Conservation (phyloP, 23 tunicate species). For the Diplosoma virens region DNA sequence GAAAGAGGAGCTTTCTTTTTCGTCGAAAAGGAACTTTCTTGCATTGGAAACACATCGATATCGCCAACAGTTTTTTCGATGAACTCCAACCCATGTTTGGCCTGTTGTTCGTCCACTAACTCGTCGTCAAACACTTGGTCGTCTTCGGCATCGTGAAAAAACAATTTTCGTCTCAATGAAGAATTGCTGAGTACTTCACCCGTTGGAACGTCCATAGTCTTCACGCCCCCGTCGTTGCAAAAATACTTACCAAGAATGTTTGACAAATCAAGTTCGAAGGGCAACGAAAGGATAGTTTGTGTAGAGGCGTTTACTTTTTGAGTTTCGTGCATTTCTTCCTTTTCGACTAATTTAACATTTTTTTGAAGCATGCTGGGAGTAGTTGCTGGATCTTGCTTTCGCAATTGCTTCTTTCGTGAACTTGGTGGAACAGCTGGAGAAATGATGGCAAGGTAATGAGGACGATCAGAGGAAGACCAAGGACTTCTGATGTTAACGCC, state of each 20-base stretch:
- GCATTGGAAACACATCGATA: slow-evolving; percentile 24
- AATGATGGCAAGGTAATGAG: slow-evolving; percentile 67
- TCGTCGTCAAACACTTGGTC: slow-evolving; percentile 4
- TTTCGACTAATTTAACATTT: neutral
- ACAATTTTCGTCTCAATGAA: slow-evolving; percentile 71
- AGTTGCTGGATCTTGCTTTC: neutral
- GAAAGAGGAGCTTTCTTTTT: neutral
- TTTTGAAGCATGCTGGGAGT: neutral
- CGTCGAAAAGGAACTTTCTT: neutral
- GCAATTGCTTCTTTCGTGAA: neutral
- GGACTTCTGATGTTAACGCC: slow-evolving; percentile 67
- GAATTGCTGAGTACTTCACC: slow-evolving; percentile 40
- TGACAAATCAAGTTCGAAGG: slow-evolving; percentile 46
- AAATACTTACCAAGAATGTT: slow-evolving; percentile 34
- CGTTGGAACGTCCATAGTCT: neutral
- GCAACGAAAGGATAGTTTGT: slow-evolving; percentile 69
- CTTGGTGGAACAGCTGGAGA: slow-evolving; percentile 51
- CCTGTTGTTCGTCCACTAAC: neutral
- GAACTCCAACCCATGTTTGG: neutral
- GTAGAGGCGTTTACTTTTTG: slow-evolving; percentile 29
- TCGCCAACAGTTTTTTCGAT: neutral
- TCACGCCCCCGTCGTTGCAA: neutral
- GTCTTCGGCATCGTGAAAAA: slow-evolving; percentile 45
- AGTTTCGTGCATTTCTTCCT: neutral
- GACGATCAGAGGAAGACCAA: slow-evolving; percentile 39